Evolutionary conservation across 1,140 invertebrate genomes (phyloP).

Genomic region (Dryas iulia): DNA sequence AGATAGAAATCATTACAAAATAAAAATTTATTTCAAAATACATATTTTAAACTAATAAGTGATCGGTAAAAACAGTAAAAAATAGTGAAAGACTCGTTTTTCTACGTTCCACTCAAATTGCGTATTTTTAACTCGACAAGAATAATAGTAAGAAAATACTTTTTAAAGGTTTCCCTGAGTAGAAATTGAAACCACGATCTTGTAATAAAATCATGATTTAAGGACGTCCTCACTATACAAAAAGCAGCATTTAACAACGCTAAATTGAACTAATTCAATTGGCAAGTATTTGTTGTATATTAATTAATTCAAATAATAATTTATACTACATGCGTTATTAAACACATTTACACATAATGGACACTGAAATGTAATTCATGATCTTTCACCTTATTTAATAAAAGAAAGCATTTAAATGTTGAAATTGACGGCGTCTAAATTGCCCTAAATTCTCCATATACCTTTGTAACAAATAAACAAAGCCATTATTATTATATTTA

Average conservation of each 20-base stretch:
- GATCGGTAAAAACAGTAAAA: no score
- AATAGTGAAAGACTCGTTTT: no score
- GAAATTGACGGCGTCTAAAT: conserved; percentile 1
- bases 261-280: not conserved
- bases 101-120: no score
- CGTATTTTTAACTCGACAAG: no score
- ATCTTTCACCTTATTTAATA: conserved; percentile 58
- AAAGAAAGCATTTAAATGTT: conserved; percentile 42
- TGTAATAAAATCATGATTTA: not conserved
- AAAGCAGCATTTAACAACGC: not conserved
- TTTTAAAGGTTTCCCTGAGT: no score
- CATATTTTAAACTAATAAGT: not conserved
- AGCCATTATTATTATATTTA: not conserved
- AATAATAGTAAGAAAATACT: no score
- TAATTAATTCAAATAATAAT: conserved; percentile 18
- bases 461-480: not conserved
- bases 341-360: conserved; percentile 47
- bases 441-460: conserved; percentile 1
- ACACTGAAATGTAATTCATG: conserved; percentile 38
- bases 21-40: not conserved
- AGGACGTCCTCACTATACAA: not conserved
- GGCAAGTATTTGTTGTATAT: not conserved
- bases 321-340: conserved; percentile 14
- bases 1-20: not conserved
- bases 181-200: not conserved